Evolutionary conservation across 2,888 invertebrate genomes (phyloP), one percentile per base, ranked within the genome.

Genomic region (Brenthis hecate): DNA sequence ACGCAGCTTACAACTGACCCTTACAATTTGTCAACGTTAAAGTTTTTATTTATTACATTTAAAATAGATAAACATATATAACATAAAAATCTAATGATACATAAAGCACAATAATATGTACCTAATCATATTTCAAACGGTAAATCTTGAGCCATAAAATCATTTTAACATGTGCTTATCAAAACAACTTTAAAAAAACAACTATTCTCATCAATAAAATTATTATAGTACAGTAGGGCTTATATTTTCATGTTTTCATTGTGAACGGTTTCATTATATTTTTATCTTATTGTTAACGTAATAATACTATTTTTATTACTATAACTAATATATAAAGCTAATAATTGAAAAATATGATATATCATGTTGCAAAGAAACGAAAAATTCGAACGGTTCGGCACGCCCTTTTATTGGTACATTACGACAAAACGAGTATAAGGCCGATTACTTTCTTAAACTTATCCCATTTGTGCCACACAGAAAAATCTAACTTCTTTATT

Each of bases 371-470:
- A 82, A 86, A n/a, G 86, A 86, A 85, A 85, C 80, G 86, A 83
- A 91, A 90, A 79, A 89, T 89, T 85, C 77, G 82, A 85, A 88
- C 84, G 87, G 86, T 86, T 88, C 88, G 89, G 84, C 89, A 85
- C 88, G 82, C 81, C 82, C 82, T 81, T 80, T 84, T 84, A 87
- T 87, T 86, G 87, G 87, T 87, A 86, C 86, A 84, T 89, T 89
- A 89, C 89, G 88, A 88, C 88, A 90, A 89, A 91, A 23, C 36
- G 36, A 43, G 36, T 47, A 91, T 90, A 91, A 89, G 89, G 87
- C 85, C 89, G 89, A 91, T 91, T 91, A 91, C 91, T 91, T 91
- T 89, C 90, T 87, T 88, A 89, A 91, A 91, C 86, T 91, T 91
- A 87, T 88, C 90, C 90, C 89, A 91, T 91, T 91, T 89, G 88